These are phyloP conservation scores for Formicarius rufipectus DNA, from an alignment of 2,113 vertebrate genomes.

Conservation along the genomic window DNA sequence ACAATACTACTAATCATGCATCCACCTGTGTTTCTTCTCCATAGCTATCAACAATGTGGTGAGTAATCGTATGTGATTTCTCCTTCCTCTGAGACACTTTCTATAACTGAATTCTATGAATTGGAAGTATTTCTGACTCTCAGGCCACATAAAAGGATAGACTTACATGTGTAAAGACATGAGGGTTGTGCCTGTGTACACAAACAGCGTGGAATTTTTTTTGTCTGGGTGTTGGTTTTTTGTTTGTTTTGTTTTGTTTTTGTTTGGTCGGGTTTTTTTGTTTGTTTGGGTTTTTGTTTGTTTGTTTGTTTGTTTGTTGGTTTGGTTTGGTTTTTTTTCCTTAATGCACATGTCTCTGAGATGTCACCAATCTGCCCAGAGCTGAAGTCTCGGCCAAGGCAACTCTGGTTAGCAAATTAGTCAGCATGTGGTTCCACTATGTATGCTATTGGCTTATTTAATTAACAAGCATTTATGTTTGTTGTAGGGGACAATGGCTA, in stretches of 20 bases:
- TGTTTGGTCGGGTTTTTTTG: no score
- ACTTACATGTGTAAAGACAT: neutral
- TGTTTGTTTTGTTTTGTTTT: no score
- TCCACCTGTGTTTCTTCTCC: accelerated
- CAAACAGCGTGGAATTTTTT: no score
- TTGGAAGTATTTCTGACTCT: neutral
- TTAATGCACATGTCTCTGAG: neutral
- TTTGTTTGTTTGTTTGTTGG: no score
- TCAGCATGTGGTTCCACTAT: conserved; percentile 22
- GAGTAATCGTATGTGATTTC: neutral
- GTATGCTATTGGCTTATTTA: conserved; percentile 13
- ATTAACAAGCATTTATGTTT: conserved; percentile 28
- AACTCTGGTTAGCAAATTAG: conserved; percentile 3
- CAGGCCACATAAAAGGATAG: neutral
- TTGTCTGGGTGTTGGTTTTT: no score
- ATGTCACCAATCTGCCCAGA: neutral
- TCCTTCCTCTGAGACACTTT: neutral
- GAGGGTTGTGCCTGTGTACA: neutral
- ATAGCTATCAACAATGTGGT: accelerated
- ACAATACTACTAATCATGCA: neutral
- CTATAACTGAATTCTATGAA: neutral
- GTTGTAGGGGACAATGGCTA: neutral
- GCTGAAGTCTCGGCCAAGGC: neutral
- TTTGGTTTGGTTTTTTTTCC: no score
- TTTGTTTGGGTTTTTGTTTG: no score